Conservation (phyloP, 1,140 invertebrate species). For the Cephus cinctus region DNA sequence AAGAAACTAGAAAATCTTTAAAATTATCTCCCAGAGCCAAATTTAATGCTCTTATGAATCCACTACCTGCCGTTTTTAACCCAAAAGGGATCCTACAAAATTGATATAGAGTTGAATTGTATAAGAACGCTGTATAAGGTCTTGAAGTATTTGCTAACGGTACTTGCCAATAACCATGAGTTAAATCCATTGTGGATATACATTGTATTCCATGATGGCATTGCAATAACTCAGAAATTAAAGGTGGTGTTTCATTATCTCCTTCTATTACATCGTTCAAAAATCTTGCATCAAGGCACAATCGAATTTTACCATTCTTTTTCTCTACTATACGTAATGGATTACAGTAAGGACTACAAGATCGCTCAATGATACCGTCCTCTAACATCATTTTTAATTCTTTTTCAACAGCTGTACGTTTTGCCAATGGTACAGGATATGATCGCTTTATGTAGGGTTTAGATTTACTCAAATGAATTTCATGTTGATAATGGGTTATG, state of each 20-base stretch:
- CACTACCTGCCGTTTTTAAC: too few relatives aligned
- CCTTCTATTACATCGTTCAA: slow-evolving; percentile 13
- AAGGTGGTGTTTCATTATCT: slow-evolving; percentile 13
- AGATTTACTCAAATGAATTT: slow-evolving; percentile 11
- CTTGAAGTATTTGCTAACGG: not conserved
- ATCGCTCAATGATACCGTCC: slow-evolving; percentile 10
- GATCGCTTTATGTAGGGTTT: not conserved
- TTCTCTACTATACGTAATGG: slow-evolving; percentile 12
- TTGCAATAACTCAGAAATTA: slow-evolving; percentile 8
- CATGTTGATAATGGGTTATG: slow-evolving; percentile 12
- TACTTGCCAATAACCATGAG: slow-evolving; percentile 35
- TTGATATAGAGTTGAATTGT: not conserved
- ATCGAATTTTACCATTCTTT: slow-evolving; percentile 7
- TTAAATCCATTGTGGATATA: slow-evolving; percentile 30
- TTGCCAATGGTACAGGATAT: not conserved
- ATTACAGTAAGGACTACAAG: slow-evolving; percentile 8
- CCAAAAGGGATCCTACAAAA: slow-evolving; percentile 1
- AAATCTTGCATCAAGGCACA: slow-evolving; percentile 20
- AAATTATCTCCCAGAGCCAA: not conserved
- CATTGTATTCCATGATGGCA: slow-evolving; percentile 3
- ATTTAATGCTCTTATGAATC: too few relatives aligned
- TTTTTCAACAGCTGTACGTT: not conserved
- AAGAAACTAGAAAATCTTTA: not conserved
- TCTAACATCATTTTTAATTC: slow-evolving; percentile 4
- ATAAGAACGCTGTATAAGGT: not conserved